phyloP scores from a whole-genome alignment of 1,140 invertebrate genomes.

The Bemisia tabaci region DNA sequence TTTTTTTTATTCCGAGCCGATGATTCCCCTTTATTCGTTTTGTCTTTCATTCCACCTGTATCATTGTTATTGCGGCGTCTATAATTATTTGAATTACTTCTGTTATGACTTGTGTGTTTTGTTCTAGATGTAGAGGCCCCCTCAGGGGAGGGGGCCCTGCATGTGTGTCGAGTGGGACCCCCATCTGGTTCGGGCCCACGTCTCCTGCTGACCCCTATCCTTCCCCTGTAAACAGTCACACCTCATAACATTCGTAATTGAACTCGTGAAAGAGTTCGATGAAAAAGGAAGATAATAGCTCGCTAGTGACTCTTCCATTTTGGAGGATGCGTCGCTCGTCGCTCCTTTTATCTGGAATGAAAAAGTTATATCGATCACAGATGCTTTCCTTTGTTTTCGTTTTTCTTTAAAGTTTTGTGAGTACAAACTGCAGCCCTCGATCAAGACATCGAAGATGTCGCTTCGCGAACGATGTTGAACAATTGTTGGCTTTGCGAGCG shows the following conservation, averaged over 20 bases:
- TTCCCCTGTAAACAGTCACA: background rate
- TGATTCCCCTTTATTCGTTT: background rate
- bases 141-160: background rate
- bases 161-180: background rate
- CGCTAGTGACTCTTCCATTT: too few relatives aligned
- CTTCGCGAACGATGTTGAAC: too few relatives aligned
- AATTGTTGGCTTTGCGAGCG: too few relatives aligned
- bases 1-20: background rate
- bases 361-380: too few relatives aligned
- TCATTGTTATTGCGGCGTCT: background rate
- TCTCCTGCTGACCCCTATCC: background rate
- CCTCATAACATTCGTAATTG: background rate
- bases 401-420: too few relatives aligned
- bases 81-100: background rate
- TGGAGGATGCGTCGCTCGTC: too few relatives aligned
- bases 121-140: background rate
- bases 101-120: background rate
- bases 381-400: too few relatives aligned
- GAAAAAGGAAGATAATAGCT: too few relatives aligned
- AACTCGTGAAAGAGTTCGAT: too few relatives aligned
- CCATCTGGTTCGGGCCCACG: background rate
- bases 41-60: background rate
- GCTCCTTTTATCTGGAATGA: too few relatives aligned
- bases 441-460: too few relatives aligned
- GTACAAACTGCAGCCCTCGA: too few relatives aligned